Base-by-base conservation (phyloP, 2,113 vertebrate species). In the Nerophis ophidion region DNA sequence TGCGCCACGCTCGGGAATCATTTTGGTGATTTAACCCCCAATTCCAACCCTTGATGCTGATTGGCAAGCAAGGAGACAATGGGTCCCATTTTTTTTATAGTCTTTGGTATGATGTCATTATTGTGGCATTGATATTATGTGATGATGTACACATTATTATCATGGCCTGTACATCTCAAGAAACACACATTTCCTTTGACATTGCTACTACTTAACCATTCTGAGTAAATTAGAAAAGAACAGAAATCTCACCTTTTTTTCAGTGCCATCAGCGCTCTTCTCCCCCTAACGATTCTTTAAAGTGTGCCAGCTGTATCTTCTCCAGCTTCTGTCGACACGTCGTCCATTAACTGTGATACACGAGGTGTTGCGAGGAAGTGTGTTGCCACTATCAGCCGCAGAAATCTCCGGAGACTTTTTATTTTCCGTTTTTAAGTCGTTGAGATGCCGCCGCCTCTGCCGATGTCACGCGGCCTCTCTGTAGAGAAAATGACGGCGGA, bases 221-320 rank as follows among this genome's bases (percentile, higher is more conserved):
- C 1, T 53, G 35, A 55, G 9, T 26, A 26, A 26, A 26, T 26
- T 26, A 26, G 6, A 5, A 4, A 40, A 16, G 16, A 55, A 51
- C n/a, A 7, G 15, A 3, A 8, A 36, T 8, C 81, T 75, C 68
- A 87, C 82, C 70, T 83, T 73, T 76, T 81, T 71, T 49, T 64
- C 63, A 6, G 61, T 73, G 83, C 77, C 85, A 84, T 87, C 71
- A 81, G 85, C 61, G 0, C 48, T 74, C 60, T 51, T 72, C 60
- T 36, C 42, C 48, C 57, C 64, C 16, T 15, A 16, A 38, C 52
- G 9, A 26, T 35, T 57, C 38, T 70, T 73, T 65, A 68, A 47
- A 61, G 54, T 42, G 60, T 34, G 19, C 49, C 44, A 53, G 61
- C 66, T 7, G 55, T 36, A 26, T 63, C 61, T 69, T 61, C 63